Evolutionary conservation across 1,140 invertebrate genomes (phyloP).

Genomic region (Drosophila tropicalis): DNA sequence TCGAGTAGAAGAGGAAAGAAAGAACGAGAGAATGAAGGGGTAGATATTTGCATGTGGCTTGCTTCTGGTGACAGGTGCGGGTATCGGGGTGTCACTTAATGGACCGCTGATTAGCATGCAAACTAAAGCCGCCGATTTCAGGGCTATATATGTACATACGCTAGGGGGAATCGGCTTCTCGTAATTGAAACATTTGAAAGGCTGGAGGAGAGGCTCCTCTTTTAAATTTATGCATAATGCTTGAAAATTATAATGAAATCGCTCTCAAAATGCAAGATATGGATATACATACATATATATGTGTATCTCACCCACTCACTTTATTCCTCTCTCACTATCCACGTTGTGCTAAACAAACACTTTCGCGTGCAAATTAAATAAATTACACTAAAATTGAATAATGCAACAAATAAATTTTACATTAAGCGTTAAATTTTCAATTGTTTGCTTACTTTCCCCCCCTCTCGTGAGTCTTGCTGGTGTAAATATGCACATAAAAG

Average conservation of each 20-base stretch:
- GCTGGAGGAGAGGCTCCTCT: neutral
- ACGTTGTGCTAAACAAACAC: constrained; percentile 37
- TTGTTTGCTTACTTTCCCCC: neutral
- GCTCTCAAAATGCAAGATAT: neutral
- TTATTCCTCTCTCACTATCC: neutral
- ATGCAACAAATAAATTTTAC: constrained; percentile 9
- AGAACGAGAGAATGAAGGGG: constrained; percentile 9
- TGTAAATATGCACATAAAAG: constrained; percentile 14
- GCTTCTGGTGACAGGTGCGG: constrained; percentile 56
- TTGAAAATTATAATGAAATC: constrained; percentile 55
- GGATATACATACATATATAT: no score
- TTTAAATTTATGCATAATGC: constrained; percentile 27
- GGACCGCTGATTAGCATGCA: constrained; percentile 68
- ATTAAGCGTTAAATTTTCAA: constrained; percentile 18
- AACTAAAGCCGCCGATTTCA: constrained; percentile 19
- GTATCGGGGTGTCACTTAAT: constrained; percentile 59
- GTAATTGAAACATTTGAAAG: constrained; percentile 65
- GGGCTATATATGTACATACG: neutral
- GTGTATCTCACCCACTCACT: neutral
- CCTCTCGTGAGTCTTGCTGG: neutral
- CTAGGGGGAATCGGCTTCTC: neutral
- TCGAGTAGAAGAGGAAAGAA: neutral
- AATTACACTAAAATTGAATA: constrained; percentile 20
- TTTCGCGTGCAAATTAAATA: constrained; percentile 15
- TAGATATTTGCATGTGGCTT: constrained; percentile 44